phyloP scores from a whole-genome alignment of 64 coral and sea anemone genomes.

The Platygyra sinensis region DNA sequence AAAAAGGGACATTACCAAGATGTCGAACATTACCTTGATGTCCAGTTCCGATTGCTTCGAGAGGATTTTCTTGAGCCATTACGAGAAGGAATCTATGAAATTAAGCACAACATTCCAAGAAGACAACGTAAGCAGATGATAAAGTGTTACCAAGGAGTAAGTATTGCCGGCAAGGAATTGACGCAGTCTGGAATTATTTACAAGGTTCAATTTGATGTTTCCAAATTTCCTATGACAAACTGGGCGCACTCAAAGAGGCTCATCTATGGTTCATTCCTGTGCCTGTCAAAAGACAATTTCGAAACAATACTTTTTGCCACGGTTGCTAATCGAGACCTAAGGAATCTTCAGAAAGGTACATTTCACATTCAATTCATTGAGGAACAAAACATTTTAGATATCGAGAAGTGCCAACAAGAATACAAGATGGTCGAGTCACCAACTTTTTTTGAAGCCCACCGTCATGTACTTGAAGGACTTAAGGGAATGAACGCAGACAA shows the following conservation, averaged over 20 bases:
- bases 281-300: slow-evolving; percentile 76
- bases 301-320: slow-evolving; percentile 77
- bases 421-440: slow-evolving; percentile 64
- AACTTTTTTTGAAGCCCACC: slow-evolving; percentile 65
- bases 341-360: background rate
- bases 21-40: slow-evolving; percentile 75
- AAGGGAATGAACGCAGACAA: slow-evolving; percentile 40
- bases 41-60: slow-evolving; percentile 73
- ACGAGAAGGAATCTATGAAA: slow-evolving; percentile 70
- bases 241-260: slow-evolving; percentile 45
- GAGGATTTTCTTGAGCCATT: slow-evolving; percentile 80
- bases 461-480: slow-evolving; percentile 70
- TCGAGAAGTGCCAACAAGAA: slow-evolving; percentile 13
- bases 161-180: slow-evolving; percentile 55
- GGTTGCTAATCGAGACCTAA: slow-evolving; percentile 39
- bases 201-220: slow-evolving; percentile 60
- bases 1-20: slow-evolving; percentile 51
- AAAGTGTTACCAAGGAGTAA: slow-evolving; percentile 52
- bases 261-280: slow-evolving; percentile 74
- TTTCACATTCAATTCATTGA: slow-evolving; percentile 32
- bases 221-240: slow-evolving; percentile 47
- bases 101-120: slow-evolving; percentile 9
- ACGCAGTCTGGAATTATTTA: slow-evolving; percentile 41
- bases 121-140: slow-evolving; percentile 62
- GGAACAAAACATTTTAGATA: slow-evolving; percentile 42